Base-by-base conservation (phyloP, 1,140 invertebrate genomes). In the Phortica variegata region DNA sequence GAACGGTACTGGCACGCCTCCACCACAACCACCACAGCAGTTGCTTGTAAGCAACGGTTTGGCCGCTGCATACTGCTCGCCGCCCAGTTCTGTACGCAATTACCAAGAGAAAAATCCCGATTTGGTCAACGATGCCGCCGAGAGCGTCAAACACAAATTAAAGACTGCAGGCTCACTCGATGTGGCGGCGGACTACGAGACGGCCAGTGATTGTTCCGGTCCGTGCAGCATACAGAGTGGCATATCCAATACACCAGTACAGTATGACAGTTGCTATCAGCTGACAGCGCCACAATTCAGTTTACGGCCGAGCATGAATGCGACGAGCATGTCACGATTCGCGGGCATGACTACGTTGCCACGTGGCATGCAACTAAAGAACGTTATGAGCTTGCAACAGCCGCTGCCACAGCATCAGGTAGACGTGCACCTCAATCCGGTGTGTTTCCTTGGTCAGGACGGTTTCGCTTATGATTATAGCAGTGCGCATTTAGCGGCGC, bases 381-480 rank as follows among this genome's bases (percentile, higher is more conserved):
- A 59, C 6, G 49, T 68, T 16, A 47, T 61, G 23, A 33, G 40
- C 7, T 32, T 33, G 16, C 47, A 4, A 42, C 33, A 3, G 43
- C 54, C 79, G 57, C 54, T 12, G 16, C 60, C 82, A 40, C 83
- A 83, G 46, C 82, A 83, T 49, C 81, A 83, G 4, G 82, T 84
- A 2, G 84, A 87, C 61, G 83, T 86, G 12, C 84, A 86, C 60
- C 69, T 86, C 12, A 85, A 85, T 61, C 84, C 85, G 0, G 80
- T 83, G 0, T 84, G 83, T 48, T 84, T 85, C 58, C 77, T 90
- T 48, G 88, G 88, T 44, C 82, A 80, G 29, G 87, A 90, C 46
- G 87, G 86, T 0, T 87, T 86, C 0, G 90, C 89, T 68, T 78
- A 87, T 13, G 89, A 92, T 58, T 91, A 88, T 53, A 89, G 88